Base-by-base conservation (phyloP, 2,113 vertebrate genomes). In the Tor tambroides region DNA sequence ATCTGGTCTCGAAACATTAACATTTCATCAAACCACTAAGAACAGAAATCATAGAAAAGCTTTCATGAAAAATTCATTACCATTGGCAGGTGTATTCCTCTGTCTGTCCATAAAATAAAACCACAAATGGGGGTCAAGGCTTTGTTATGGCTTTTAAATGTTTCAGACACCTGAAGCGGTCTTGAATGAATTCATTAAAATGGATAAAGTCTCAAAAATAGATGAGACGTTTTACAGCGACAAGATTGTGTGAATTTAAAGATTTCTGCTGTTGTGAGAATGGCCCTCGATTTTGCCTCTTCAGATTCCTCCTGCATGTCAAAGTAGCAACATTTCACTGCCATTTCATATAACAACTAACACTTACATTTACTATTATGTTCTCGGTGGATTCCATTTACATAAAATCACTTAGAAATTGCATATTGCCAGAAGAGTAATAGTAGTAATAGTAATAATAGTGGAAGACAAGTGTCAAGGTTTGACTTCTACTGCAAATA, bases 21-120 rank as follows among this genome's bases (percentile, higher is more conserved):
- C 51, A 82, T 76, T 85, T 85, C 83, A 85, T 80, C 54, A 63
- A 81, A 38, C 51, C 43, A 32, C 67, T 30, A 0, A 4, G 28
- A 67, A 80, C n/a, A 84, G 83, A 84, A 61, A 84, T 77, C 65
- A 78, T 78, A 35, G 28, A 69, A 54, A 84, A 65, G 30, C 46
- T 38, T 38, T 87, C 38, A 88, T 88, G n/a, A 85, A 88, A 85
- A 23, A 85, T 74, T 6, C 5, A 88, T 85, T 43, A 32, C 2
- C 49, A 32, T 69, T 69, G 51, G 67, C 83, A 80, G 77, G 67
- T 80, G 67, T 30, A 46, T 46, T 65, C 21, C 46, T 72, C 15
- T 26, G 49, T 72, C 38, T 69, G 19, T 43, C 61, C 12, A 71
- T 54, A 80, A 80, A 80, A 85, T 63, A 71, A 85, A 77, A 56